A percentile compares a stretch with the other conserved stretches of the same genome.
phyloP scores from a whole-genome alignment of 2,888 invertebrate species.

The Thysanoteuthis rhombus region DNA sequence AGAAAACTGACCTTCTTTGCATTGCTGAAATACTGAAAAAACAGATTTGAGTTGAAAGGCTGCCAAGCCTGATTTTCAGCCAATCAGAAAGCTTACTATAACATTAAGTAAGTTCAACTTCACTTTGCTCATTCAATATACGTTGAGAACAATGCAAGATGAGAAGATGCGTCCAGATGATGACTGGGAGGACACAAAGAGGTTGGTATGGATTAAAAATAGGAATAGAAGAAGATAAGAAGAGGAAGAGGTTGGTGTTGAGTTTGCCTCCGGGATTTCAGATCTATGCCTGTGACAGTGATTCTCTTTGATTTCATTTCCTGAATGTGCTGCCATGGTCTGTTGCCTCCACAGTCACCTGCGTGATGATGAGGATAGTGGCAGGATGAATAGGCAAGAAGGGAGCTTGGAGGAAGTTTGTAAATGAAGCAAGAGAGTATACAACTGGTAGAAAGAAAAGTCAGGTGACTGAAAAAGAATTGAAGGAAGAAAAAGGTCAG shows the following conservation, averaged over 20 bases:
- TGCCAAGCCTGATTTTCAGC: not conserved
- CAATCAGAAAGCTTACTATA: not conserved
- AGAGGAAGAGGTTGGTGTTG: not conserved
- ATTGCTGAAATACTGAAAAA: not conserved
- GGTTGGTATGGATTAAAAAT: not conserved
- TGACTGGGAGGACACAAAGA: not conserved
- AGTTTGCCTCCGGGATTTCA: not conserved
- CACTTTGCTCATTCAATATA: not conserved
- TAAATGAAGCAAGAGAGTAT: not conserved
- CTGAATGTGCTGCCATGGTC: not conserved
- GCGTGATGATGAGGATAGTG: not conserved
- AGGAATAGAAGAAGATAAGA: not conserved
- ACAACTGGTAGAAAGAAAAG: not conserved
- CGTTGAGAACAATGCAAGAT: not conserved
- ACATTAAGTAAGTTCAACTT: not conserved
- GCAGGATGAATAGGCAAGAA: not conserved
- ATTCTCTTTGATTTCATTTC: not conserved
- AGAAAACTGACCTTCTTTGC: not conserved
- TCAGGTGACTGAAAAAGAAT: not conserved
- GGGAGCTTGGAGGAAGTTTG: not conserved
- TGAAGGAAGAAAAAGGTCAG: not conserved
- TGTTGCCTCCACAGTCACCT: constrained; percentile 12
- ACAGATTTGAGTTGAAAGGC: not conserved
- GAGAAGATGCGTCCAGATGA: not conserved
- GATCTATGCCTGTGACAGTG: not conserved